Conservation (phyloP, 2,113 vertebrate genomes). For the Callocephalon fimbriatum region DNA sequence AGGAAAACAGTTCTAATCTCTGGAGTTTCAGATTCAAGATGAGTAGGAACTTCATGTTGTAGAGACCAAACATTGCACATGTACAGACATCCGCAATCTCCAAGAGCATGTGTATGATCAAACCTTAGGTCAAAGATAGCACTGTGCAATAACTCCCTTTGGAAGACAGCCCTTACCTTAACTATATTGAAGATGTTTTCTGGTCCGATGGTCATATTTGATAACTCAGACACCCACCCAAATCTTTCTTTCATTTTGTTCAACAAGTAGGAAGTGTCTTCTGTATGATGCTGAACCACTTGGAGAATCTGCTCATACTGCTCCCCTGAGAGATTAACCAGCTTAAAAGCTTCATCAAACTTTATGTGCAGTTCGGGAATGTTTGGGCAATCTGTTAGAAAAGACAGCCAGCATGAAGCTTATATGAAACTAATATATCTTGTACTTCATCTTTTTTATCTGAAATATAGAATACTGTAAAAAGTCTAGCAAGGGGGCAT, state of each 20-base stretch:
- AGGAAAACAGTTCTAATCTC: slow-evolving; percentile 23
- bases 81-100: not conserved
- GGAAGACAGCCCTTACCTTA: slow-evolving; percentile 73
- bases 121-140: not conserved
- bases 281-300: slow-evolving; percentile 83
- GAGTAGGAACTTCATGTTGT: not conserved
- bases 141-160: not conserved
- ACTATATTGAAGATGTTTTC: slow-evolving; percentile 81
- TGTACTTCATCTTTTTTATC: not conserved
- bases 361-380: slow-evolving; percentile 85
- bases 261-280: slow-evolving; percentile 84
- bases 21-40: slow-evolving; percentile 10
- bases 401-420: not conserved
- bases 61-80: not conserved
- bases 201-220: slow-evolving; percentile 46
- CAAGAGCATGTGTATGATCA: not conserved
- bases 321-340: slow-evolving; percentile 84
- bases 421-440: not conserved
- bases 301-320: slow-evolving; percentile 87
- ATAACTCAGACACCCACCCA: slow-evolving; percentile 87
- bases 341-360: slow-evolving; percentile 82
- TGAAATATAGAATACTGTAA: not conserved
- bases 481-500: not conserved
- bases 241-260: slow-evolving; percentile 85
- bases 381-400: slow-evolving; percentile 82